Conservation (phyloP, 2,888 invertebrate species). For the Acrobasis consociella region DNA sequence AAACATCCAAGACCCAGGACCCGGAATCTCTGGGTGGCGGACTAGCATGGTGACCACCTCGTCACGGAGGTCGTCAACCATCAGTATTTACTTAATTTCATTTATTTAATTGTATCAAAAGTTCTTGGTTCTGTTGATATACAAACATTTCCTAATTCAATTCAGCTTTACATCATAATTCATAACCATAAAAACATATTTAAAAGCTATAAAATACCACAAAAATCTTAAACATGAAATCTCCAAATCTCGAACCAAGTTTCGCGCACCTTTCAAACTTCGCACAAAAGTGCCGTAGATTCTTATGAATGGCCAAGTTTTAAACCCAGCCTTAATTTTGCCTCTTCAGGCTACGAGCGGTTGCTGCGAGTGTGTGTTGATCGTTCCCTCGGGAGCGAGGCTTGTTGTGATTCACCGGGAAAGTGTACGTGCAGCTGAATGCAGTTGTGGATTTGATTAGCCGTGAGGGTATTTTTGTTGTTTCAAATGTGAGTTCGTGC, state of each 20-base stretch:
- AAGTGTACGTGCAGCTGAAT: constrained; percentile 9
- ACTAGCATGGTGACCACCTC: no score
- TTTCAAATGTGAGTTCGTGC: neutral
- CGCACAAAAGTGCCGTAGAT: constrained; percentile 8
- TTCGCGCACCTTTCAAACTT: neutral
- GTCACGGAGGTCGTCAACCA: no score
- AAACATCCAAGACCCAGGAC: no score
- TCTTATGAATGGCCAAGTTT: constrained; percentile 14
- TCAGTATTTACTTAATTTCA: no score
- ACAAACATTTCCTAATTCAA: no score
- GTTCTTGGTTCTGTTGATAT: no score
- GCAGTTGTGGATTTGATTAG: constrained; percentile 7
- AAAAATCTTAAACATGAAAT: neutral
- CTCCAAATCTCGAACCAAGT: neutral
- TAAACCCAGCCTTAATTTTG: constrained; percentile 6
- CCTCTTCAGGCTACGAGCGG: constrained; percentile 6
- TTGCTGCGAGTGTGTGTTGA: constrained; percentile 12
- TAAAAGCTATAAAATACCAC: no score
- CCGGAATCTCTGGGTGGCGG: no score
- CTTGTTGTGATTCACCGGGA: constrained; percentile 12
- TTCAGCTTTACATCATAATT: no score
- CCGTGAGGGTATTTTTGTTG: neutral
- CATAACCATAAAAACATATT: no score
- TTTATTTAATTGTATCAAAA: no score
- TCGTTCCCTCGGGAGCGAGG: constrained; percentile 6